Evolutionary conservation across 37 sponge, comb jelly and placozoan species (phyloP), one percentile per base, ranked within the genome.

Genomic region (Halisarca cf. caerulea): DNA sequence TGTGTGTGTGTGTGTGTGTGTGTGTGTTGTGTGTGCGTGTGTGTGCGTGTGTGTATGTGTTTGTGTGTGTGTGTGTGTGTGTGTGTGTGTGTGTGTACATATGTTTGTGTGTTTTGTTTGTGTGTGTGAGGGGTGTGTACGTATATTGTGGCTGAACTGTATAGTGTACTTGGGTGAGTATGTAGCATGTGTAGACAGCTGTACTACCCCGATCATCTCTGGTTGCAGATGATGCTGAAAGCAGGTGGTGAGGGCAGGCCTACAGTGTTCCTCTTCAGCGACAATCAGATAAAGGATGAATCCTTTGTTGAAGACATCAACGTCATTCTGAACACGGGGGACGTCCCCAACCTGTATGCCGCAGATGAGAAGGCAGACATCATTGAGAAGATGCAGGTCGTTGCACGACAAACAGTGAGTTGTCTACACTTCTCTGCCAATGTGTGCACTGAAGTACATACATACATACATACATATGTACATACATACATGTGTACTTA

Each of bases 301-400:
- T 91, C 95, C 20, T 96, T 98, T 86, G 91, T 98, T 42, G 99
- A 98, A 62, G 99, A 98, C 59, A 94, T 98, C 74, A 98, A 98
- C 83, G 96, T 96, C 91, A 91, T 98, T n/a, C 82, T 98, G 61
- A 98, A 98, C 88, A 96, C 96, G 8, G 99, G 95, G 28, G 99
- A 98, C 64, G 95, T 98, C 11, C 99, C 99, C 55, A 98, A 98
- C 79, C 51, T 98, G 21, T 98, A 90, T 69, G 93, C 96, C 55
- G 75, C 96, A 36, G 99, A 98, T 39, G 99, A 98, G 84, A 98
- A 98, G 68, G 93, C 93, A 9, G 92, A 96, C 27, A 92, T 98
- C 58, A 92, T 96, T 57, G 99, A 98, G 83, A 98, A 98, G 90
- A 98, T 98, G 90, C 99, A 98, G 40, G 86, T 82, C 2, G 58